These are phyloP conservation scores for Cladopsammia gracilis DNA, from an alignment of 64 coral and sea anemone species.

Conservation along the genomic window DNA sequence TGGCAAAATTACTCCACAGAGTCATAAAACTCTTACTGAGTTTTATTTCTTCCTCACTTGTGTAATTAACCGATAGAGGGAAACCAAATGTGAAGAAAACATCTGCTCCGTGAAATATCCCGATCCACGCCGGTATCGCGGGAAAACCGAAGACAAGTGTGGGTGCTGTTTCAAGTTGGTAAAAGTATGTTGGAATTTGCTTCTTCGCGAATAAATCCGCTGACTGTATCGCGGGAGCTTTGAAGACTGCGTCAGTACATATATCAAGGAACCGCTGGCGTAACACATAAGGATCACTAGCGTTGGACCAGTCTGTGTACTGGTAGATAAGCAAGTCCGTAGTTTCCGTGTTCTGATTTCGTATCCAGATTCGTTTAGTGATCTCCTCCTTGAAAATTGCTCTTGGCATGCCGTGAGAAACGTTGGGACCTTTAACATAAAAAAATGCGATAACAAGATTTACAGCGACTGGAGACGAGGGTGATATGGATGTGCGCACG, in stretches of 20 bases:
- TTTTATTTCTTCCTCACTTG: background rate
- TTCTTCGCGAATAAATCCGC: slow-evolving; percentile 75
- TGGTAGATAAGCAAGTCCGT: slow-evolving; percentile 61
- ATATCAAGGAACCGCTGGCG: slow-evolving; percentile 67
- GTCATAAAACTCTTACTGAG: slow-evolving; percentile 21
- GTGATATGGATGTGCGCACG: no score
- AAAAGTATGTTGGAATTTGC: slow-evolving; percentile 45
- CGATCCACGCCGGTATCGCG: background rate
- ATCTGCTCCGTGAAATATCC: slow-evolving; percentile 35
- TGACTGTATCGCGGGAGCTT: slow-evolving; percentile 68
- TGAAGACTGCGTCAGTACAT: slow-evolving; percentile 68
- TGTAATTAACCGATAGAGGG: background rate
- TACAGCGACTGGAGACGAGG: no score
- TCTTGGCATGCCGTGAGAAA: slow-evolving; percentile 44
- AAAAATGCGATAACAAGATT: no score
- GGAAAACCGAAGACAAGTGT: background rate
- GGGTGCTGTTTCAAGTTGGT: slow-evolving; percentile 26
- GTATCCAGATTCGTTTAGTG: slow-evolving; percentile 50
- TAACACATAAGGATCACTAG: slow-evolving; percentile 44
- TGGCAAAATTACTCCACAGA: slow-evolving; percentile 48
- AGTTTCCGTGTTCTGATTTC: slow-evolving; percentile 56
- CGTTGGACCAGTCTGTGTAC: slow-evolving; percentile 80
- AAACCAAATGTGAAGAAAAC: slow-evolving; percentile 30
- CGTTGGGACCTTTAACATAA: no score
- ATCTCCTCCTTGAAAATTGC: slow-evolving; percentile 40